phyloP scores from a whole-genome alignment of 2,888 invertebrate genomes.

The Mythimna vitellina region DNA sequence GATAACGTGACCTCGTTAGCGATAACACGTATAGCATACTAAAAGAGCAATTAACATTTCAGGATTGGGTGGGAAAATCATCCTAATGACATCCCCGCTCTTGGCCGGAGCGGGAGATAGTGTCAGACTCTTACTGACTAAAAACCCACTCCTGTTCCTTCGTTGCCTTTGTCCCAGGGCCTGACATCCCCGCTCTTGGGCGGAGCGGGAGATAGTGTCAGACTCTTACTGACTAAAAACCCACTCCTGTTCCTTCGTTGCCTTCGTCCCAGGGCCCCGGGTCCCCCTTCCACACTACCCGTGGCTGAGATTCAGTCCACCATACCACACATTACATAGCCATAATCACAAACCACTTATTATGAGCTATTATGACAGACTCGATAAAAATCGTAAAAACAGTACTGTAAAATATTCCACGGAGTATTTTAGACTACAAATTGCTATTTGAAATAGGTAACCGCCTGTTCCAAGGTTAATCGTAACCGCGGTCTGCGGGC shows the following conservation, averaged over 20 bases:
- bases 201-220: too few species aligned
- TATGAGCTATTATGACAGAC: background rate
- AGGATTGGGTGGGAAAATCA: too few species aligned
- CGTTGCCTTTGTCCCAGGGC: too few species aligned
- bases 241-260: too few species aligned
- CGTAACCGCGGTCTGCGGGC: slow-evolving; percentile 7
- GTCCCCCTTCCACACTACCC: too few species aligned
- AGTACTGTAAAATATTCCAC: slow-evolving; percentile 42
- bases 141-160: too few species aligned
- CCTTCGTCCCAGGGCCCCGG: too few species aligned
- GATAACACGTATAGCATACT: background rate
- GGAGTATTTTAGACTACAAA: slow-evolving; percentile 11
- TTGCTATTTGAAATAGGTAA: slow-evolving; percentile 39
- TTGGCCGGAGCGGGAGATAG: too few species aligned
- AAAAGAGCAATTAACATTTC: background rate
- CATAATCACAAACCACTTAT: slow-evolving; percentile 12
- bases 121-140: too few species aligned
- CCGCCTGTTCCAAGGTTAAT: slow-evolving; percentile 41
- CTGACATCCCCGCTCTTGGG: too few species aligned
- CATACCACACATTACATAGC: slow-evolving; percentile 17
- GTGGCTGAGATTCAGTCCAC: background rate
- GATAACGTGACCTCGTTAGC: slow-evolving; percentile 15
- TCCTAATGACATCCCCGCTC: too few species aligned
- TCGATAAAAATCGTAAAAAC: slow-evolving; percentile 19
- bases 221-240: too few species aligned